Percentiles rank a stretch among this genome's conserved stretches.
phyloP scores from a whole-genome alignment of 2,888 invertebrate species.

The Drosophila anomalata region DNA sequence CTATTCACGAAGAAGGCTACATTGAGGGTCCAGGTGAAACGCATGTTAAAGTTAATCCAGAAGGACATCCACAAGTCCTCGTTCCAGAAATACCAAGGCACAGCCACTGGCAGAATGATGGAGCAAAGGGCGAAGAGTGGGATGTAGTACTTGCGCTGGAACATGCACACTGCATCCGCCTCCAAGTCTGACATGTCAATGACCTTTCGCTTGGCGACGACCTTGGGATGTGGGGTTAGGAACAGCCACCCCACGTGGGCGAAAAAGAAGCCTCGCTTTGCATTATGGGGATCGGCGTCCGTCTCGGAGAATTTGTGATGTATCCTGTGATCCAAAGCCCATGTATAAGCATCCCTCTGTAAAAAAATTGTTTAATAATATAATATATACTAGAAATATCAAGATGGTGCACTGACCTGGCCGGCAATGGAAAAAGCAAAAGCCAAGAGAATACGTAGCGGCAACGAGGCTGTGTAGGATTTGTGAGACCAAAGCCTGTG shows the following conservation, averaged over 20 bases:
- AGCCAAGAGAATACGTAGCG: constrained; percentile 88
- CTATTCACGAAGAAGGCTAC: constrained; percentile 98
- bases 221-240: constrained; percentile 92
- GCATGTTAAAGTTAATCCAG: constrained; percentile 92
- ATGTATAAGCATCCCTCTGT: constrained; percentile 92
- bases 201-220: constrained; percentile 87
- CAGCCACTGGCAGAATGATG: constrained; percentile 88
- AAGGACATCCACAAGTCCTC: constrained; percentile 92
- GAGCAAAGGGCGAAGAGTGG: constrained; percentile 89
- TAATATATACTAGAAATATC: fast-evolving
- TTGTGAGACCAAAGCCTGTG: constrained; percentile 93
- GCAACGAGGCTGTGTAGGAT: constrained; percentile 90
- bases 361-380: not conserved
- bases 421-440: constrained; percentile 91
- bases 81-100: constrained; percentile 93
- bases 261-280: constrained; percentile 94
- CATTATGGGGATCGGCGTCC: constrained; percentile 90
- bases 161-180: constrained; percentile 90
- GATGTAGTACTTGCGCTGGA: constrained; percentile 90
- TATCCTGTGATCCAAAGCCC: constrained; percentile 94
- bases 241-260: constrained; percentile 97
- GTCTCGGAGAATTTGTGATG: constrained; percentile 96
- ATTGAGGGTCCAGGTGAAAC: constrained; percentile 94
- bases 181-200: constrained; percentile 90
- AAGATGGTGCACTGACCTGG: constrained; percentile 86